Evolutionary conservation across 2,113 vertebrate species (phyloP), one percentile per base, ranked within the genome.

Genomic region (Ageneiosus marmoratus): DNA sequence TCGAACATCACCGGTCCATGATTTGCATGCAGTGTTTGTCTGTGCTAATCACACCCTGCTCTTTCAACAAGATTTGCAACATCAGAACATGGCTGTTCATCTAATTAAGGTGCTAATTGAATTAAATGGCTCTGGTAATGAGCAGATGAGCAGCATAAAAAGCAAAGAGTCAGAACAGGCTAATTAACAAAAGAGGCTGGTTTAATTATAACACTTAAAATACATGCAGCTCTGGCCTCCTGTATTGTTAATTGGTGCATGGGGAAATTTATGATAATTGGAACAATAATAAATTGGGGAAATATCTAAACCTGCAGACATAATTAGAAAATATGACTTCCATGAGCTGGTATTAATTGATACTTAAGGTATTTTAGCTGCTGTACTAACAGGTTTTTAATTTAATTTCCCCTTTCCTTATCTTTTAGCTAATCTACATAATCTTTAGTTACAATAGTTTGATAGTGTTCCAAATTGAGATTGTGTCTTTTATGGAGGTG

Each of bases 61-160:
- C 92, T 93, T 91, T 92, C 94, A 95, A 96, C 96, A 95, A 95
- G 95, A 92, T 94, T 95, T 92, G 90, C 91, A 92, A 95, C 95
- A 93, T 94, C 91, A 94, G 95, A 88, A 95, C 95, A 94, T 94
- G 94, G 92, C 95, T 95, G 95, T 96, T 95, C 94, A 92, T 95
- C 96, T 99, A 99, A 99, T 98, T 97, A 96, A 95, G 94, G 94
- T 92, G 95, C 98, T 99, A 98, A 99, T 99, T 99, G 97, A 99
- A 99, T 99, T 97, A 98, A 98, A 98, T 97, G 95, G 95, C 96
- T 93, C 94, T 88, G 85, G 95, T 98, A 98, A 98, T 97, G 96
- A 98, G 97, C 95, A 96, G 95, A 96, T 91, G 95, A 95, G 95
- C 94, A 88, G 96, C 95, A 96, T 98, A 98, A 96, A 99, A 98